phyloP scores from a whole-genome alignment of 2,888 invertebrate genomes.

The Chirona hameri region DNA sequence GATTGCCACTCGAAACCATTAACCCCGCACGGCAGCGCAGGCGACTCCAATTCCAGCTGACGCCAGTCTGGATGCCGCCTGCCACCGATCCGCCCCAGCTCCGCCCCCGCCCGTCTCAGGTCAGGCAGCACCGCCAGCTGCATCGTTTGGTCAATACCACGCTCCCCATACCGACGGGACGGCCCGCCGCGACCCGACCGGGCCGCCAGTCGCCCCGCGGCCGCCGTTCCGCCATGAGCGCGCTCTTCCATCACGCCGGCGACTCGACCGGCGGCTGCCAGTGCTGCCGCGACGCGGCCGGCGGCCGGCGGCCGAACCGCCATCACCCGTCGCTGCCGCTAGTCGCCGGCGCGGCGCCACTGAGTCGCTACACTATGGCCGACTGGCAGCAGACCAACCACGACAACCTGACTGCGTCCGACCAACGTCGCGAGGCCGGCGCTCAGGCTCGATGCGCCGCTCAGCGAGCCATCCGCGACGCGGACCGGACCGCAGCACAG shows the following conservation, averaged over 20 bases:
- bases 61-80: too few species aligned
- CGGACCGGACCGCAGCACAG: background rate
- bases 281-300: background rate
- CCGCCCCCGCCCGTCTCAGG: background rate
- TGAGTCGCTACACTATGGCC: background rate
- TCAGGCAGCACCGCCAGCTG: background rate
- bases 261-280: background rate
- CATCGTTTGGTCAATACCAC: background rate
- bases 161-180: too few species aligned
- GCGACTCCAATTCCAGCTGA: background rate
- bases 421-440: background rate
- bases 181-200: too few species aligned
- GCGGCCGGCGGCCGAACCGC: background rate
- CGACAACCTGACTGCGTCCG: background rate
- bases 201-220: background rate
- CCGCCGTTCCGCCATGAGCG: background rate
- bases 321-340: background rate
- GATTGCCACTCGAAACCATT: background rate
- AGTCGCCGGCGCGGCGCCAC: background rate
- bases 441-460: background rate
- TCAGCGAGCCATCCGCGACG: conserved; percentile 10
- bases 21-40: too few species aligned
- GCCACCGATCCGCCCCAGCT: too few species aligned
- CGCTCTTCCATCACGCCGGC: background rate
- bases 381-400: conserved; percentile 6